These are phyloP conservation scores for Paramisgurnus dabryanus DNA, from an alignment of 2,113 vertebrate species.

Conservation along the genomic window DNA sequence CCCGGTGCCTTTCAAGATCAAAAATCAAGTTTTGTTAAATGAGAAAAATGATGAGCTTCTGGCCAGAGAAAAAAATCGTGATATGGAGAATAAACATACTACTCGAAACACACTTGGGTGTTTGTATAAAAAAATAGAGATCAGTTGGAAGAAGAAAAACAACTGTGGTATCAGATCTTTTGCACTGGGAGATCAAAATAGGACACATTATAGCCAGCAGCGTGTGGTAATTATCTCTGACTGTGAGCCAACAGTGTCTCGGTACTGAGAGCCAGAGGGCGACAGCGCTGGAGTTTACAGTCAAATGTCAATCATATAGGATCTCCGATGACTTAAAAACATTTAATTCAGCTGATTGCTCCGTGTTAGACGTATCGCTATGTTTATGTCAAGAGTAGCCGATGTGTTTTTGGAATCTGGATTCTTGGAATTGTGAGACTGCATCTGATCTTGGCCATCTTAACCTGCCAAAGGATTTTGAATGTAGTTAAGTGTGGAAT, in stretches of 20 bases:
- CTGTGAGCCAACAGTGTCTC: background rate
- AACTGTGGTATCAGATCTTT: background rate
- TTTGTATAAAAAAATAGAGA: background rate
- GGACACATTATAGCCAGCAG: conserved; percentile 30
- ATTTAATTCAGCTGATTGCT: background rate
- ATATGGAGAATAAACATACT: conserved; percentile 1
- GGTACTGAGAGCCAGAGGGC: conserved; percentile 30
- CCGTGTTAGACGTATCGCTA: background rate
- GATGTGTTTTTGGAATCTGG: too few relatives aligned
- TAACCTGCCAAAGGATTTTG: too few relatives aligned
- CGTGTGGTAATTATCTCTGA: conserved; percentile 39
- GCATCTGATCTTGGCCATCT: background rate
- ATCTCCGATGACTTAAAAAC: background rate
- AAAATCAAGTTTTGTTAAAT: background rate
- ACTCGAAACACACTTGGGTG: background rate
- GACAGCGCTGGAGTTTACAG: conserved; percentile 32
- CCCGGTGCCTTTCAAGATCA: background rate
- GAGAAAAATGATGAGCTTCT: background rate
- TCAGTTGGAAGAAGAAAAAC: background rate
- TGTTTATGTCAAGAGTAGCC: too few relatives aligned
- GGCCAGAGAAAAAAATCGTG: background rate
- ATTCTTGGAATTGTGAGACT: too few relatives aligned
- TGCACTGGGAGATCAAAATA: conserved; percentile 30
- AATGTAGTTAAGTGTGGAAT: too few relatives aligned
- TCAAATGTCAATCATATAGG: conserved; percentile 7